Base-by-base conservation (phyloP, 1,140 invertebrate genomes). In the Eulimnadia texana region DNA sequence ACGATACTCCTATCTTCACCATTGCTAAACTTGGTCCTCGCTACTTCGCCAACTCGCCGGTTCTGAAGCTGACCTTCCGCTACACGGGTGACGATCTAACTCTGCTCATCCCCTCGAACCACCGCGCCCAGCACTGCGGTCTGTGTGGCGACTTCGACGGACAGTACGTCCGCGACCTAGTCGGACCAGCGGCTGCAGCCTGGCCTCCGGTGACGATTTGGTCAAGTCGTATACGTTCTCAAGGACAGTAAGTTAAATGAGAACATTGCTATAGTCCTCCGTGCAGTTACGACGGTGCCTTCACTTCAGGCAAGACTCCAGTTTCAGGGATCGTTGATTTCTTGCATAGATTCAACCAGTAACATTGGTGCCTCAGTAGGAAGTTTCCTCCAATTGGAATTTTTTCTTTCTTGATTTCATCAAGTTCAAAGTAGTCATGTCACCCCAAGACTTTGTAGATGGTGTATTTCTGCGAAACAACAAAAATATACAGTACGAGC, bases 71-170 rank as follows among this genome's bases (percentile, higher is more conserved):
- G 28, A 63, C 51, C n/a, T 51, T 63, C 49, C 62, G 57, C 23
- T 63, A 63, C 53, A 59, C 55, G 3, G 61, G 57, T 1, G 58
- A 66, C 10, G 57, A 65, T 25, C 47, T 66, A 16, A 56, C 29
- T 22, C 22, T 49, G 16, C 33, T 66, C 24, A 58, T 65, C 20
- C 57, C 64, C 22, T 61, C 64, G 29, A 55, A 58, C 3, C 28
- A 58, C 49, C 63, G 50, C 19, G 53, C 65, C 24, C 55, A 58
- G 24, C 64, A 65, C 58, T 66, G 65, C 53, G 65, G 65, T 51
- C 25, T 65, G 3, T 66, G 65, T 53, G 65, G 65, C 49, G 65
- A 66, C 50, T 66, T 53, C 61, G 63, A 66, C 33, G 60, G 65
- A 16, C 66, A 66, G 52, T 29, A 53, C 13, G 50, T 55, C 20